Percentiles rank a stretch among this genome's conserved stretches.
Evolutionary conservation across 2,113 vertebrate genomes (phyloP).

Genomic region (Gallinago undulata): DNA sequence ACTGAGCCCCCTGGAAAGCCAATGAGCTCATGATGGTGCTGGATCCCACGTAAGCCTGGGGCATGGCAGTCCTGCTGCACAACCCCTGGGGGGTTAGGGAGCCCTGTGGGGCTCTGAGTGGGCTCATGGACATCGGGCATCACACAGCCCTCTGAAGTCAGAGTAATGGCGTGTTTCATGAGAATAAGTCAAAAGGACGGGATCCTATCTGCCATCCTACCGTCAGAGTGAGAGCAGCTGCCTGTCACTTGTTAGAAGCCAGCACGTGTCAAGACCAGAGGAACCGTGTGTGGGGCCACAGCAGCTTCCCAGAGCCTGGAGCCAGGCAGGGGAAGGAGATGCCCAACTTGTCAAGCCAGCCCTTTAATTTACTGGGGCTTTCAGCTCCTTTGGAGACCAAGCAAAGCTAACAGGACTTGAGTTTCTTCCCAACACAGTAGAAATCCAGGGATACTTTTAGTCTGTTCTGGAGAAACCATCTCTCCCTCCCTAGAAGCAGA

Average conservation of each 20-base stretch:
- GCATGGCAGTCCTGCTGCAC: not conserved
- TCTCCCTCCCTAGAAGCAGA: not conserved
- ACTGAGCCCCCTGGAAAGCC: not conserved
- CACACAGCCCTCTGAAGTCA: not conserved
- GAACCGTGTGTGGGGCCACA: not conserved
- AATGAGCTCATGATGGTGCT: accelerated
- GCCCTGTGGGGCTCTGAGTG: accelerated
- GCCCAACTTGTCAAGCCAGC: accelerated
- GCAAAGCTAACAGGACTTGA: not conserved
- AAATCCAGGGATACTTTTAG: not conserved
- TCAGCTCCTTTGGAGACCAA: not conserved
- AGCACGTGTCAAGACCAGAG: not conserved
- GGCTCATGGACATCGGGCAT: not conserved
- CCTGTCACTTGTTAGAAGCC: not conserved
- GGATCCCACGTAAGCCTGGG: not conserved
- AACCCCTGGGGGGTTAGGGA: accelerated
- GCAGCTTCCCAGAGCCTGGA: not conserved
- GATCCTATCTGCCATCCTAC: not conserved
- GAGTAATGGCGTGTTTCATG: not conserved
- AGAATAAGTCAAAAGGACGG: accelerated
- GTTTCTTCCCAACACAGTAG: not conserved
- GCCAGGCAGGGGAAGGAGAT: not conserved
- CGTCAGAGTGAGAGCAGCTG: not conserved
- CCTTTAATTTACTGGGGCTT: not conserved
- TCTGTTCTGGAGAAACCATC: not conserved